Evolutionary conservation across 1,140 invertebrate species (phyloP).

Genomic region (Pachyrhynchus sulphureomaculatus): DNA sequence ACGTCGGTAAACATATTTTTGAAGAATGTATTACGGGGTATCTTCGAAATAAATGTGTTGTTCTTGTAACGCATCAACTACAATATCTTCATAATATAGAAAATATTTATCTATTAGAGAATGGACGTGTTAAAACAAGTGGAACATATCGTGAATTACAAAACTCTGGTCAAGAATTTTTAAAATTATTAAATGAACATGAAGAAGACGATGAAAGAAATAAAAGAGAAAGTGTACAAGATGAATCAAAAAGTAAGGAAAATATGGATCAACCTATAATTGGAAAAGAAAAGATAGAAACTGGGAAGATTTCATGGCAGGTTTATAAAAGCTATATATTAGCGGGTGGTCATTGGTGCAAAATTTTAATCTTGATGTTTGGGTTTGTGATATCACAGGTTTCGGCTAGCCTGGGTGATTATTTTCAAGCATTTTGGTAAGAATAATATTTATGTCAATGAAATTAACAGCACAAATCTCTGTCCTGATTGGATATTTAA

Average conservation of each 20-base stretch:
- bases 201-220: not conserved
- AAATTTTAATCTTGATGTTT: slow-evolving; percentile 55
- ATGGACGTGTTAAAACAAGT: slow-evolving; percentile 59
- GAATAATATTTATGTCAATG: slow-evolving; percentile 19
- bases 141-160: slow-evolving; percentile 65
- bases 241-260: not conserved
- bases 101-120: slow-evolving; percentile 62
- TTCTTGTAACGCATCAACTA: slow-evolving; percentile 86
- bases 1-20: slow-evolving; percentile 68
- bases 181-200: slow-evolving; percentile 55
- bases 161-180: slow-evolving; percentile 64
- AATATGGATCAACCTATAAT: slow-evolving; percentile 64
- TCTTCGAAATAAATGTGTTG: slow-evolving; percentile 67
- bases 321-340: slow-evolving; percentile 64
- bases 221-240: slow-evolving; percentile 19
- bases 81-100: slow-evolving; percentile 81
- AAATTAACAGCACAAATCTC: not conserved
- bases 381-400: slow-evolving; percentile 62
- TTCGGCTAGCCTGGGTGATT: slow-evolving; percentile 64
- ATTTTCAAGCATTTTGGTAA: slow-evolving; percentile 68
- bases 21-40: slow-evolving; percentile 61
- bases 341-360: slow-evolving; percentile 57
- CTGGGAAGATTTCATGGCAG: slow-evolving; percentile 57
- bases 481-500: too few relatives aligned
- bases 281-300: slow-evolving; percentile 37